A percentile compares a stretch with the other conserved stretches of the same genome.
These are phyloP conservation scores for Geopemphigus sp. DNA, from an alignment of 1,140 invertebrate species.

Conservation along the genomic window DNA sequence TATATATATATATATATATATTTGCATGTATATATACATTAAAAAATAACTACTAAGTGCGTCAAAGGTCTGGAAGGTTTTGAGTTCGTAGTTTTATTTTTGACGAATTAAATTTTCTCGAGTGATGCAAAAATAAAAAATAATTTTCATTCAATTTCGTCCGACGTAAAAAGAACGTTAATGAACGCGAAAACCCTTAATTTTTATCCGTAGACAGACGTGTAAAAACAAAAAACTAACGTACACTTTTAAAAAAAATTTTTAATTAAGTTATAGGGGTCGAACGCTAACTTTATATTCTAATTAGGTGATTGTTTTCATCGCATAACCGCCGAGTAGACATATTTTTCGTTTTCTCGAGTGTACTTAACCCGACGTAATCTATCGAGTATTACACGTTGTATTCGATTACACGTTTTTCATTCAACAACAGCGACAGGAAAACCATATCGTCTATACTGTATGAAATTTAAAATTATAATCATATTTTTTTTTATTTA, in stretches of 20 bases:
- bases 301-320: conserved; percentile 23
- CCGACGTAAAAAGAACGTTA: neutral
- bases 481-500: too few relatives aligned
- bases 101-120: neutral
- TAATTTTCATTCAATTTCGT: neutral
- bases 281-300: neutral
- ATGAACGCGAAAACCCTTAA: neutral
- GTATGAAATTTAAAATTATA: too few relatives aligned
- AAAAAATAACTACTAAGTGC: neutral
- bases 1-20: neutral
- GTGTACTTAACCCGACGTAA: neutral
- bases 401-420: neutral
- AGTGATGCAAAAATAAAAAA: neutral
- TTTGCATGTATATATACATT: too few relatives aligned
- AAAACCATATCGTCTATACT: too few relatives aligned
- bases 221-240: neutral
- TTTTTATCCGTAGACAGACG: neutral
- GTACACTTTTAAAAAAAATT: neutral
- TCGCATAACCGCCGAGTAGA: neutral
- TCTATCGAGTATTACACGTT: neutral
- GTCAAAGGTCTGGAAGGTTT: conserved; percentile 1
- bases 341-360: neutral
- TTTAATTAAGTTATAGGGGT: conserved; percentile 16
- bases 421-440: neutral
- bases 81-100: neutral